Evolutionary conservation across 2,888 invertebrate genomes (phyloP).

Genomic region (Bhutanitis thaidina): DNA sequence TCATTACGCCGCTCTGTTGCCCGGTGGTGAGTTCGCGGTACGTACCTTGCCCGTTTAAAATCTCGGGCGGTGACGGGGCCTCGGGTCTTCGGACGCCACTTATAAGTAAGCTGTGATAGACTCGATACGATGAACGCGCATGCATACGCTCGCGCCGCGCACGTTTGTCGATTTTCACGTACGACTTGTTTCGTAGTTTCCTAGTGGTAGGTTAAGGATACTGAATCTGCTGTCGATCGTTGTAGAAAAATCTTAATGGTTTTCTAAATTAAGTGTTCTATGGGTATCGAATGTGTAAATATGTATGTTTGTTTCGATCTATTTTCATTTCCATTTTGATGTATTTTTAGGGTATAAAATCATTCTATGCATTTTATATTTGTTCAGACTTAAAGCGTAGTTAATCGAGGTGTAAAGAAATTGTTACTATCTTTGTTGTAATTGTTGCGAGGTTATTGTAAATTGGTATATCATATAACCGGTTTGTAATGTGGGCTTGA

Average conservation of each 20-base stretch:
- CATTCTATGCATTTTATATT: constrained; percentile 70
- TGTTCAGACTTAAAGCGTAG: constrained; percentile 55
- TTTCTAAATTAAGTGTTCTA: constrained; percentile 57
- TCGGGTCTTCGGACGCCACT: constrained; percentile 37
- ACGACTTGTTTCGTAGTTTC: constrained; percentile 38
- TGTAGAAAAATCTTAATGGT: constrained; percentile 41
- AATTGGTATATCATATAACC: constrained; percentile 37
- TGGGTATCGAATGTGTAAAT: constrained; percentile 69
- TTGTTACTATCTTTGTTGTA: constrained; percentile 61
- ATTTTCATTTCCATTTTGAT: constrained; percentile 65
- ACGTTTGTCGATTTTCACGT: constrained; percentile 2
- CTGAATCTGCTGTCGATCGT: constrained; percentile 42
- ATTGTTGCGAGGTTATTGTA: constrained; percentile 52
- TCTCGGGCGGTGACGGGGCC: constrained; percentile 26
- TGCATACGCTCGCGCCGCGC: constrained; percentile 54
- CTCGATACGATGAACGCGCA: constrained; percentile 51
- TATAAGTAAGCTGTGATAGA: constrained; percentile 74
- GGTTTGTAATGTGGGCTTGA: constrained; percentile 4
- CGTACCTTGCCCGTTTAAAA: constrained; percentile 39
- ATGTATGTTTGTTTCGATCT: constrained; percentile 53
- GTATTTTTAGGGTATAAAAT: constrained; percentile 65
- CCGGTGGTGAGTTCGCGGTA: constrained; percentile 24
- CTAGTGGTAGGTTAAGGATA: constrained; percentile 64
- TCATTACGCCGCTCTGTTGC: neutral
- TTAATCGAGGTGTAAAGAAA: constrained; percentile 49